These are phyloP conservation scores for Stichodactyla mertensii DNA, from an alignment of 64 coral and sea anemone species.

Conservation along the genomic window DNA sequence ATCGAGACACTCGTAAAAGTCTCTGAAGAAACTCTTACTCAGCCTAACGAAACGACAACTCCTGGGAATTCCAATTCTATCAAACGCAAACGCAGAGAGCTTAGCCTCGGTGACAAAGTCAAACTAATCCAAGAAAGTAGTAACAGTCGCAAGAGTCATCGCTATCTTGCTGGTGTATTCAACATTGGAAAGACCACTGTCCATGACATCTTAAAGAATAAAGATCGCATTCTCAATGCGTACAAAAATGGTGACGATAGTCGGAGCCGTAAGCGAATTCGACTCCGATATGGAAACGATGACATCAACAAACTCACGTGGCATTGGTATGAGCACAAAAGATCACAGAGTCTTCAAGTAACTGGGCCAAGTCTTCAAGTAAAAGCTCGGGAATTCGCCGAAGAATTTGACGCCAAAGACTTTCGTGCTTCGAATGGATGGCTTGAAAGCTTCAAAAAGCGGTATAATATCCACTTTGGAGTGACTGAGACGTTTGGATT, in stretches of 20 bases:
- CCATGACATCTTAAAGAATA: constrained; percentile 24
- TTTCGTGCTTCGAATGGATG: constrained; percentile 40
- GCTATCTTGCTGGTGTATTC: constrained; percentile 5
- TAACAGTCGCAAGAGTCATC: constrained; percentile 9
- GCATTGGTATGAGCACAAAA: constrained; percentile 29
- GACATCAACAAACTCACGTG: constrained; percentile 39
- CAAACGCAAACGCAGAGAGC: constrained; percentile 5
- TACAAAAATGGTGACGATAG: not conserved
- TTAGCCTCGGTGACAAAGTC: constrained; percentile 23
- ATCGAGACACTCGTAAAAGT: constrained; percentile 9
- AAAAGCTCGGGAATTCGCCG: constrained; percentile 25
- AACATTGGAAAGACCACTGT: constrained; percentile 21
- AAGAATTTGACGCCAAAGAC: constrained; percentile 25
- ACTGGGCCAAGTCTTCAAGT: constrained; percentile 7
- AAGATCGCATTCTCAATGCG: constrained; percentile 15
- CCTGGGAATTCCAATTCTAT: not conserved
- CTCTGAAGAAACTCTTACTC: constrained; percentile 10
- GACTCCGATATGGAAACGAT: constrained; percentile 6
- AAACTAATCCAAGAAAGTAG: constrained; percentile 19
- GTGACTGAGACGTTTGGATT: not conserved
- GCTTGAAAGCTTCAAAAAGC: constrained; percentile 36
- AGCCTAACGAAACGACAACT: not conserved
- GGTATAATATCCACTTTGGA: constrained; percentile 23
- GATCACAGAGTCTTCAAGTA: not conserved
- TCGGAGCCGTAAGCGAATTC: constrained; percentile 12